Evolutionary conservation across 2,888 invertebrate species (phyloP).

Genomic region (Choristoneura rosaceana): DNA sequence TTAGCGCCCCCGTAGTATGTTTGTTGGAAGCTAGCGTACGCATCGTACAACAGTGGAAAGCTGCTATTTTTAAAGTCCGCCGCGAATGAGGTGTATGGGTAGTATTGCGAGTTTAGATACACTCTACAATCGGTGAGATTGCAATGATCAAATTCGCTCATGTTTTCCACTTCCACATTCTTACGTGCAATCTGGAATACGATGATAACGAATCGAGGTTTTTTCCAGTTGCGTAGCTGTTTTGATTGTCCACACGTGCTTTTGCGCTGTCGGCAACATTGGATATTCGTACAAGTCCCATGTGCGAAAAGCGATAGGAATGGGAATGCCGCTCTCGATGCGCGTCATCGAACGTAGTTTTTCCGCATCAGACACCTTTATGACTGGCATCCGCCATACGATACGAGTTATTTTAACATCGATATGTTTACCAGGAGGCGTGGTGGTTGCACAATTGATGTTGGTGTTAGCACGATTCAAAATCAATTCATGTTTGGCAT

Average conservation of each 20-base stretch:
- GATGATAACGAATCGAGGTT: conserved; percentile 38
- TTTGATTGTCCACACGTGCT: conserved; percentile 24
- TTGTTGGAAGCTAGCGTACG: conserved; percentile 30
- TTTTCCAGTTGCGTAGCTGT: conserved; percentile 30
- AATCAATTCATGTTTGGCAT: conserved; percentile 41
- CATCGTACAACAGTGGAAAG: conserved; percentile 24
- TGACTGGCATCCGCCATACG: conserved; percentile 27
- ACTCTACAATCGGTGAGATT: conserved; percentile 15
- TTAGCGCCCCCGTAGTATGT: conserved; percentile 19
- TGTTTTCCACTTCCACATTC: conserved; percentile 29
- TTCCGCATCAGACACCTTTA: conserved; percentile 31
- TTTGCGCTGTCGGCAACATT: conserved; percentile 3
- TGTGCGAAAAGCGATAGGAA: conserved; percentile 25
- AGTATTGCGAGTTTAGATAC: conserved; percentile 24
- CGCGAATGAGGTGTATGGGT: conserved; percentile 26
- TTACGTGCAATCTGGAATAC: conserved; percentile 31
- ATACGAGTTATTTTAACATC: conserved; percentile 6
- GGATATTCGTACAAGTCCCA: conserved; percentile 30
- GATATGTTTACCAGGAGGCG: background rate
- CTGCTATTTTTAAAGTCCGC: conserved; percentile 11
- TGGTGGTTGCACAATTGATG: conserved; percentile 5
- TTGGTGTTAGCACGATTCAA: conserved; percentile 19
- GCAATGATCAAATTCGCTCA: conserved; percentile 39
- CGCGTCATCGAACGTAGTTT: conserved; percentile 25
- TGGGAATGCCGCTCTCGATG: background rate